Evolutionary conservation across 1,140 invertebrate genomes (phyloP).

Genomic region (Drosophila equinoxialis): DNA sequence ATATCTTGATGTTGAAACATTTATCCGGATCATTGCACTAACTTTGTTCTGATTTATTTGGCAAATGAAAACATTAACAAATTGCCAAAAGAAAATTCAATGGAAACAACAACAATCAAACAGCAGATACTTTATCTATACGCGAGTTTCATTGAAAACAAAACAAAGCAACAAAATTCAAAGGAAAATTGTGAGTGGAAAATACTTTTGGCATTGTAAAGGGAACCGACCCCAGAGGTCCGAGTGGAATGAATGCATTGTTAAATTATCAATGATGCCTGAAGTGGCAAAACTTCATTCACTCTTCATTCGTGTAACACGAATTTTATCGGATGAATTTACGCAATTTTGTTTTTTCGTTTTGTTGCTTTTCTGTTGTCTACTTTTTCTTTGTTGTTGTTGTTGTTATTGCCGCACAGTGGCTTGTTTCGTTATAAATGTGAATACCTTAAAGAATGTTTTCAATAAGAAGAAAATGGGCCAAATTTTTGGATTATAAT

Average conservation of each 20-base stretch:
- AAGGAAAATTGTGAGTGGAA: neutral
- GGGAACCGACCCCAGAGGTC: neutral
- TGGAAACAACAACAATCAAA: neutral
- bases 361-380: constrained; percentile 1
- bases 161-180: neutral
- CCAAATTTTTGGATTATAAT: no score
- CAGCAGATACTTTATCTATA: neutral
- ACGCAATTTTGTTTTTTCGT: constrained; percentile 42
- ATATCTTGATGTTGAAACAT: neutral
- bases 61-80: constrained; percentile 1
- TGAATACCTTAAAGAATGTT: no score
- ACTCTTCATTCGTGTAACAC: constrained; percentile 47
- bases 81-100: neutral
- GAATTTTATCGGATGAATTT: constrained; percentile 65
- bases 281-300: constrained; percentile 35
- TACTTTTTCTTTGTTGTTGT: constrained; percentile 8
- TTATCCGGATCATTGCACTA: neutral
- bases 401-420: neutral
- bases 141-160: no score
- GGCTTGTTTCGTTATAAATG: no score
- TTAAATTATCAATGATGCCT: constrained; percentile 57
- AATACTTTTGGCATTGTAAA: constrained; percentile 3
- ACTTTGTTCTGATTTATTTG: neutral
- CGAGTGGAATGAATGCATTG: constrained; percentile 50
- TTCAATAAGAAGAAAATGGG: no score